A percentile compares a stretch with the other conserved stretches of the same genome.
phyloP scores from a whole-genome alignment of 1,140 invertebrate genomes.

The Goniozus legneri region DNA sequence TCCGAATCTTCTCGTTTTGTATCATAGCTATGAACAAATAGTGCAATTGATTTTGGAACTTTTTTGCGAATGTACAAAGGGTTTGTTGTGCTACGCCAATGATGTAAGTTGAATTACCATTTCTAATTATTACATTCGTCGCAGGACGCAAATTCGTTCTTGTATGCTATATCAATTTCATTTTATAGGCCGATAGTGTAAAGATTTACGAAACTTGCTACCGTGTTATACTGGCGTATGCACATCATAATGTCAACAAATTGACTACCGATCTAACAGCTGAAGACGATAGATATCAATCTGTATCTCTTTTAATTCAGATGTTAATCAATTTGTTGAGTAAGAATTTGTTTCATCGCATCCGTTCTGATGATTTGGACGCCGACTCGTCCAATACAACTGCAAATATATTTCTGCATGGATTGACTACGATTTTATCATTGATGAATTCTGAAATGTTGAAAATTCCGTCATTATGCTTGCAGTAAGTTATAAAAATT shows the following conservation, averaged over 20 bases:
- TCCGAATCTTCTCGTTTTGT: slow-evolving; percentile 66
- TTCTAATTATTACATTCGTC: slow-evolving; percentile 4
- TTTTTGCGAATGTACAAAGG: slow-evolving; percentile 67
- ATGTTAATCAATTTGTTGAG: slow-evolving; percentile 67
- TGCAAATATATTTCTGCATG: slow-evolving; percentile 67
- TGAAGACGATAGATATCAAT: slow-evolving; percentile 71
- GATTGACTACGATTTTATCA: slow-evolving; percentile 71
- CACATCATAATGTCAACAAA: slow-evolving; percentile 61
- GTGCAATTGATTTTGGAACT: slow-evolving; percentile 76
- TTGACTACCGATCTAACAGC: slow-evolving; percentile 58
- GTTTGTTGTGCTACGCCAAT: slow-evolving; percentile 66
- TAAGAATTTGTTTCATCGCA: slow-evolving; percentile 69
- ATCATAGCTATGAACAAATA: slow-evolving; percentile 79
- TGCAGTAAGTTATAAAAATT: slow-evolving; percentile 51
- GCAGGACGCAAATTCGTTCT: no score
- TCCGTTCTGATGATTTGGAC: slow-evolving; percentile 18
- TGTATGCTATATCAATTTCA: slow-evolving; percentile 5
- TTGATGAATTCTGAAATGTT: slow-evolving; percentile 72
- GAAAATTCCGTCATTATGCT: slow-evolving; percentile 68
- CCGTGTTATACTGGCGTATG: slow-evolving; percentile 68
- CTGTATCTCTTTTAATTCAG: slow-evolving; percentile 70
- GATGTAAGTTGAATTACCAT: slow-evolving; percentile 50
- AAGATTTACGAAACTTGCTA: slow-evolving; percentile 64
- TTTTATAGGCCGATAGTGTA: slow-evolving; percentile 54
- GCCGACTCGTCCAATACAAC: slow-evolving; percentile 45